phyloP scores from a whole-genome alignment of 2,113 vertebrate genomes.

The Diglossa brunneiventris region DNA sequence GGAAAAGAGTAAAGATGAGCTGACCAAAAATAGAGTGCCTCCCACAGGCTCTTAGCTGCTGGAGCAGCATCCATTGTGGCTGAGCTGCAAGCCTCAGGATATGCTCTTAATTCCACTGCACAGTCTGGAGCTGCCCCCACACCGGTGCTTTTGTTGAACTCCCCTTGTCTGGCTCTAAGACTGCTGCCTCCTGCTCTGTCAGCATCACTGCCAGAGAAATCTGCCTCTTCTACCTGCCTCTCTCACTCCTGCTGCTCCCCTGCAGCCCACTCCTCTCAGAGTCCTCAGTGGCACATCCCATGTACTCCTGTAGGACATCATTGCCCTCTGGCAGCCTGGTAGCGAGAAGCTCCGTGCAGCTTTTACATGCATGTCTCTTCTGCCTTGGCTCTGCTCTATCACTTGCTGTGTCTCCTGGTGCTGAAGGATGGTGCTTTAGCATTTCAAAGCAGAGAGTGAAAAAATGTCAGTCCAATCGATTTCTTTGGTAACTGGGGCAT shows the following conservation, averaged over 20 bases:
- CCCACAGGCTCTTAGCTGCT: background rate
- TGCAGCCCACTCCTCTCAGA: accelerated
- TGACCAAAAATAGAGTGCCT: background rate
- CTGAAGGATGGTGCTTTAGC: background rate
- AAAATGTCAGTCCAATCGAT: background rate
- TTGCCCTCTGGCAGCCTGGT: background rate
- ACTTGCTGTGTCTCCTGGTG: background rate
- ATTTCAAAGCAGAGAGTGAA: background rate
- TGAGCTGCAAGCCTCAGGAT: background rate
- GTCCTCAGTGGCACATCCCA: accelerated
- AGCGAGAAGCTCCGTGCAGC: background rate
- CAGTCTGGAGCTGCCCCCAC: background rate
- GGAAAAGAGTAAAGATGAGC: background rate
- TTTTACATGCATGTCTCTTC: background rate
- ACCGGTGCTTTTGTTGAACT: background rate
- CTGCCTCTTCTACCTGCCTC: background rate
- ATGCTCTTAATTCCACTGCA: background rate
- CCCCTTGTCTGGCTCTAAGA: background rate
- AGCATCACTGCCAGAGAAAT: background rate
- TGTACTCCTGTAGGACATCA: background rate
- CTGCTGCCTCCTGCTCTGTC: background rate
- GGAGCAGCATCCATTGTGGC: background rate
- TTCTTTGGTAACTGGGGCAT: background rate
- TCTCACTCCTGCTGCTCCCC: background rate
- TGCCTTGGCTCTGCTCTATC: background rate